Base-by-base conservation (phyloP, 37 sponge, comb jelly and placozoan species). In the Oscarella lobularis region DNA sequence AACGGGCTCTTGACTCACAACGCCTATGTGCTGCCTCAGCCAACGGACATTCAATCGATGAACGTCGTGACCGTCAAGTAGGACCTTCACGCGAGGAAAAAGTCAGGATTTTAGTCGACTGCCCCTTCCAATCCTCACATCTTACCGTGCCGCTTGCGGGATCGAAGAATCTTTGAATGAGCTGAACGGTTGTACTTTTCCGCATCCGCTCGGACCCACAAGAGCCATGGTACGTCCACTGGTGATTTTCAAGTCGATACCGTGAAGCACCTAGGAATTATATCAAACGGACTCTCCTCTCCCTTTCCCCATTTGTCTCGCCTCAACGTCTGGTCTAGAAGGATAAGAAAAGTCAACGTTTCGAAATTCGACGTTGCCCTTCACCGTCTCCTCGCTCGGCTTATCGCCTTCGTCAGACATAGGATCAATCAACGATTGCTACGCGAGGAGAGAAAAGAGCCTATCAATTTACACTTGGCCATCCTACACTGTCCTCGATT, bases 161-260 rank as follows among this genome's bases (percentile, higher is more conserved):
- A 74, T 92, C 84, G 75, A 88, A 92, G 78, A 92, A 85, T 30
- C 89, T 66, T 81, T 92, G 84, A 29, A 92, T 35, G 32, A 92
- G 74, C 39, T 79, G 79, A 35, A 92, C 79, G 1, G 80, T 78
- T 0, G 93, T 88, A 39, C 89, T 88, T 78, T 92, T 92, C 93
- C 93, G 81, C 86, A 80, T 35, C 93, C 93, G 74, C 84, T 83
- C 41, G 89, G 71, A 5, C 93, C 93, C 36, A 92, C 93, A 55
- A 90, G 77, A 48, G 91, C 91, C 2, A 90, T 76, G 1, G 82
- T 84, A 69, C 84, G 78, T 31, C 93, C 93, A 20, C 14, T 14
- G 5, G 41, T 38, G 5, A 85, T 79, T 36, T 69, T 69, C 54
- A 88, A 65, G 66, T 35, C 72, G 6, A 91, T n/a, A 33, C 67